Base-by-base conservation (phyloP, 2,797 vertebrate species). In the Sciurus vulgaris region DNA sequence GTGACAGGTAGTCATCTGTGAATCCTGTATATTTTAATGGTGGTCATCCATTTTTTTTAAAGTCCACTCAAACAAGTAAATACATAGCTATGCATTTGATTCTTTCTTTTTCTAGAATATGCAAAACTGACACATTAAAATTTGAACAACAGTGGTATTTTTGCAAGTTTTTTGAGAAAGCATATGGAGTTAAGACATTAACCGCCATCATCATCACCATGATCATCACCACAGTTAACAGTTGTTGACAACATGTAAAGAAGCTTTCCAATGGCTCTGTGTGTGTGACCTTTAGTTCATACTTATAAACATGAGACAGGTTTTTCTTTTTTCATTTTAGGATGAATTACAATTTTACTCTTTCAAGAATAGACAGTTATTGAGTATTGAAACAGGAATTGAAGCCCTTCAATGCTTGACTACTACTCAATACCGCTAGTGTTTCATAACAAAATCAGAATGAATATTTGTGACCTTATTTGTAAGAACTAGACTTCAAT, bases 1-100 rank as follows among this genome's bases (percentile, higher is more conserved):
- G 6, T 54, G 30, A 73, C 74, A 87, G 92, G 30, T 17, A 69
- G 38, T 54, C 44, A 54, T 67, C n/a, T 93, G 41, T 56, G 28
- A 95, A 44, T 83, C 47, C 1, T 44, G 44, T 76, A 10, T 69
- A 90, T 76, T 95, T 89, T 89, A 96, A 70, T 69, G n/a, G 18
- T 79, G 35, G 33, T 63, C 35, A 78, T 72, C 70, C 70, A n/a
- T 90, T 88, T 78, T 63, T 84, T 6, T 9, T 67, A 85, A 86
- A 67, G 51, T 77, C 18, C 20, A 69, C 92, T 83, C 70, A 72
- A 89, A 51, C 54, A 33, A 22, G 3, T 82, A 89, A 94, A 93
- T 94, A 84, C 47, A 56, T 69, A 67, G 51, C 69, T 87, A 26
- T 54, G 15, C 33, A 51, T 54, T 73, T 59, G 17, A 69, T 35